Conservation (phyloP, 2,113 vertebrate species). For the Ibidorhyncha struthersii region DNA sequence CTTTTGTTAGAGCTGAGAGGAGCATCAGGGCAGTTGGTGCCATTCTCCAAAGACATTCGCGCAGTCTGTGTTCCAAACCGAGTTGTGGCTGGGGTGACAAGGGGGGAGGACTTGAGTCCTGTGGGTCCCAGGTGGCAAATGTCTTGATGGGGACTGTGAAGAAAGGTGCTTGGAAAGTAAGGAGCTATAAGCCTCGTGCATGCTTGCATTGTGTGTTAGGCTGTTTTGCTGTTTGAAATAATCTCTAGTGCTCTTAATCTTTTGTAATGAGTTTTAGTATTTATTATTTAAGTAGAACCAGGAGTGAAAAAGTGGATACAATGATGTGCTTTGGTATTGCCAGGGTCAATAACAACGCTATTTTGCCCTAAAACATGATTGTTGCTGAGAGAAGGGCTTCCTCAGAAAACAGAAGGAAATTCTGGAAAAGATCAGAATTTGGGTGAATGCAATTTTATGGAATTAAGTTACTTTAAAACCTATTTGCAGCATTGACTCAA, state of each 20-base stretch:
- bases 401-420: neutral
- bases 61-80: fast-evolving
- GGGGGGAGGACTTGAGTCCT: neutral
- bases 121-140: neutral
- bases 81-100: neutral
- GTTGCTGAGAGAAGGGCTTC: neutral
- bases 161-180: neutral
- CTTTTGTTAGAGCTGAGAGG: neutral
- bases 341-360: neutral
- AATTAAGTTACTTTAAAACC: neutral
- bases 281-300: neutral
- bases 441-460: neutral
- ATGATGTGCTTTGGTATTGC: neutral
- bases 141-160: neutral
- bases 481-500: neutral
- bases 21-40: neutral
- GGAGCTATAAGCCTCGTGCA: neutral
- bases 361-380: neutral
- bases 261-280: neutral
- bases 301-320: neutral
- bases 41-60: fast-evolving
- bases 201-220: neutral
- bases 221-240: neutral
- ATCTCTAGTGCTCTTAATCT: neutral
- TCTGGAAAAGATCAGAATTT: neutral